A percentile compares a stretch with the other conserved stretches of the same genome.
Conservation (phyloP, 2,797 vertebrate species). For the Garrulus glandarius region DNA sequence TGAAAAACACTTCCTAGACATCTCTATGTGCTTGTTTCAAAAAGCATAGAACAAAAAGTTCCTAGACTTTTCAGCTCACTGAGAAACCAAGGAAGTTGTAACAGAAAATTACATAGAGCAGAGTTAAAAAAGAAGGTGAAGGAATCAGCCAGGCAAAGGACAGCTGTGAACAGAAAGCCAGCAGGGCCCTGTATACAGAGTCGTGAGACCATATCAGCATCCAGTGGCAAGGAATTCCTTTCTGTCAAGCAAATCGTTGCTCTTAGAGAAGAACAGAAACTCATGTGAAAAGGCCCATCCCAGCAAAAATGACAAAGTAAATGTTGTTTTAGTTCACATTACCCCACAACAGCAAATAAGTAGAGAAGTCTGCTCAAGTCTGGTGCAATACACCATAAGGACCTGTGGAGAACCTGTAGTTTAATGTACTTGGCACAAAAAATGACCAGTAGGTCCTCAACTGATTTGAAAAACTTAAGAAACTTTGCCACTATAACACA, state of each 20-base stretch:
- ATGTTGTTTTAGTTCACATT: neutral
- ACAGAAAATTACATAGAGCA: neutral
- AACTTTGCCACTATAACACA: neutral
- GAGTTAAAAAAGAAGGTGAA: neutral
- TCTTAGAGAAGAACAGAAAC: constrained; percentile 1
- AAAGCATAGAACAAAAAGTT: neutral
- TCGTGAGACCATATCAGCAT: neutral
- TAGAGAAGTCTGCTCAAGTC: neutral
- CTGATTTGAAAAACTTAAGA: neutral
- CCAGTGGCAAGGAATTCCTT: neutral
- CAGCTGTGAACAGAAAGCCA: neutral
- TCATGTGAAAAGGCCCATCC: neutral
- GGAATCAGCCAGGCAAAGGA: neutral
- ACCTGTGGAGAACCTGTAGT: neutral
- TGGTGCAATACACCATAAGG: neutral
- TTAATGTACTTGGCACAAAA: neutral
- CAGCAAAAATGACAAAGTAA: neutral
- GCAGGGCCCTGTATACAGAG: neutral
- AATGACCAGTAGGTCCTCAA: neutral
- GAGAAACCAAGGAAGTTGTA: neutral
- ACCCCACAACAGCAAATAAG: neutral
- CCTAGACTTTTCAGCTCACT: neutral
- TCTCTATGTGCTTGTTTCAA: neutral
- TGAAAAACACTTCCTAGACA: neutral
- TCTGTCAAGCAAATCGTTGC: neutral